Base-by-base conservation (phyloP, 2,797 vertebrate genomes). In the Lagorchestes hirsutus region DNA sequence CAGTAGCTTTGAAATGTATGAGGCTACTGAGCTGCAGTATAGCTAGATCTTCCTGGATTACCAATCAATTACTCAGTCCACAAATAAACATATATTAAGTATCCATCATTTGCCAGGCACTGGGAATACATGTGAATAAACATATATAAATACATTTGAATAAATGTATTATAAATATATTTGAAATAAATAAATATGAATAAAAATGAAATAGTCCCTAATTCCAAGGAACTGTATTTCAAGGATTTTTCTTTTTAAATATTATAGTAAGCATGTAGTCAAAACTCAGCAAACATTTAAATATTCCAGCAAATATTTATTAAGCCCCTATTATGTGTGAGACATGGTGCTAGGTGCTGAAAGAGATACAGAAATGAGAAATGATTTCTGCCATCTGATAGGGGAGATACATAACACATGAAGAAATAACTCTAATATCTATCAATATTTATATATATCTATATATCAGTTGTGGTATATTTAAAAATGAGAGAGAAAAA, bases 1-100 rank as follows among this genome's bases (percentile, higher is more conserved):
- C 91, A 96, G 90, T 95, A 95, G 50, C 93, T 96, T 97, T 55
- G 93, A 92, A 94, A 94, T 4, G 56, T 93, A 50, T 12, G 31
- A 92, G 55, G 13, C 24, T 57, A 54, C 93, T 55, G 74, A 18
- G 5, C 40, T 93, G 6, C n/a, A 27, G 50, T 16, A 46, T 93
- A 92, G 55, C 29, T 90, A 55, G 52, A 31, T 29, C 52, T 90
- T 95, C 92, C 54, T 93, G 16, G 93, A 93, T 34, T 91, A 46
- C 50, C 50, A 91, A 91, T 87, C 40, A 87, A 87, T 87, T 50
- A 87, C 46, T 50, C 40, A 46, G 4, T 28, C 74, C 10, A 28
- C 40, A 87, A 82, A 18, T 6, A 87, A 87, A 87, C 2, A 87
- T 50, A 27, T 87, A 50, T 87, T 82, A 87, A 50, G 13, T 24